These are phyloP conservation scores for Boloria selene DNA, from an alignment of 2,888 invertebrate genomes.

Conservation along the genomic window DNA sequence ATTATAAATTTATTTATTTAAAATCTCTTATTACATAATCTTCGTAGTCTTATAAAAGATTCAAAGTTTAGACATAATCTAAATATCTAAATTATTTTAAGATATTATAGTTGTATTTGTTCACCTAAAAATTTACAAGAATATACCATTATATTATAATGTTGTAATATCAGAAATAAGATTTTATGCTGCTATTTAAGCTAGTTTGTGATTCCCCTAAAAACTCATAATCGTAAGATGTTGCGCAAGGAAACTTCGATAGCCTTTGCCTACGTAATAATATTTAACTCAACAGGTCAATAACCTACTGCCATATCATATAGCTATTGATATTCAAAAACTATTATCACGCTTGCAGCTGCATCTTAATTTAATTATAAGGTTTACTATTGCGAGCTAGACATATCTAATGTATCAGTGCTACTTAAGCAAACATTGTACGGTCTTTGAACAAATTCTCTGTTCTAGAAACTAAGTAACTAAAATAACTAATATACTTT, in stretches of 20 bases:
- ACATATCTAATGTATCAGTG: slow-evolving; percentile 4
- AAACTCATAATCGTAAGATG: slow-evolving; percentile 60
- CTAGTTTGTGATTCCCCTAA: slow-evolving; percentile 55
- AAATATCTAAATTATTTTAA: too few relatives aligned
- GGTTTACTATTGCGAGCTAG: slow-evolving; percentile 30
- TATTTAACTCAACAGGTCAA: slow-evolving; percentile 66
- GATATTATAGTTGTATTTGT: too few relatives aligned
- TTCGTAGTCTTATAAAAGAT: too few relatives aligned
- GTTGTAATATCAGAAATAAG: slow-evolving; percentile 2
- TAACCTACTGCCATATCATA: slow-evolving; percentile 68
- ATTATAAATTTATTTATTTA: background rate
- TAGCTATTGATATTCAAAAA: slow-evolving; percentile 64
- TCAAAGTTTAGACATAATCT: too few relatives aligned
- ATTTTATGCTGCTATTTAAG: too few relatives aligned
- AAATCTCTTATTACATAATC: background rate
- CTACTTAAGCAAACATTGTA: background rate
- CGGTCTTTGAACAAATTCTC: background rate
- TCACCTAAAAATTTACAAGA: too few relatives aligned
- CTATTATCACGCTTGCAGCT: slow-evolving; percentile 53
- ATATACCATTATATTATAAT: background rate
- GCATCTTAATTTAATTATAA: slow-evolving; percentile 58
- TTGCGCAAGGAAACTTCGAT: slow-evolving; percentile 73
- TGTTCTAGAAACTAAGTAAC: background rate
- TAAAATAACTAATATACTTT: background rate
- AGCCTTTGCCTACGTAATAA: slow-evolving; percentile 64